phyloP scores from a whole-genome alignment of 2,888 invertebrate genomes.

The Fragum sueziense region DNA sequence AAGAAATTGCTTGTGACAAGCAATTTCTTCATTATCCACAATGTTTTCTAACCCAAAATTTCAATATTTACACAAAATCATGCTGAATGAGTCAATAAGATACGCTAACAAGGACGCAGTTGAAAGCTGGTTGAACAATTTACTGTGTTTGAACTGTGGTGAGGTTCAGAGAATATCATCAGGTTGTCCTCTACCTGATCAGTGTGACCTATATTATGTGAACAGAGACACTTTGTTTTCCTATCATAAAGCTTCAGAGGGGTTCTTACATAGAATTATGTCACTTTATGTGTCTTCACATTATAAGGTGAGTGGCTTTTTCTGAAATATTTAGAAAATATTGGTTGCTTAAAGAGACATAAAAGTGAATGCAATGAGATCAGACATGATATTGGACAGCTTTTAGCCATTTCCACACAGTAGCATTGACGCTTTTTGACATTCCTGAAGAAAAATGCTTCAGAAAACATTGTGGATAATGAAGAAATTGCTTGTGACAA shows the following conservation, averaged over 20 bases:
- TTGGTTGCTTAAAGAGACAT: too few species aligned
- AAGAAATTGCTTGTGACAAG: too few species aligned
- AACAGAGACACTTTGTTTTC: constrained; percentile 96
- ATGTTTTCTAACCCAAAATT: too few species aligned
- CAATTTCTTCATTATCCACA: too few species aligned
- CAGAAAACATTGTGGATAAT: too few species aligned
- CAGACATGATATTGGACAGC: too few species aligned
- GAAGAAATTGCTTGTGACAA: too few species aligned
- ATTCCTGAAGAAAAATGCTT: too few species aligned
- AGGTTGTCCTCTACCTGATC: constrained; percentile 94
- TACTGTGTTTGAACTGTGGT: constrained; percentile 94
- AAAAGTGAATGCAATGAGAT: too few species aligned
- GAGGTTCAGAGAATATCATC: constrained; percentile 87
- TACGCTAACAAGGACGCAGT: constrained; percentile 92
- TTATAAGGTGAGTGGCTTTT: constrained; percentile 94
- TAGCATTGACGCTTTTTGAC: too few species aligned
- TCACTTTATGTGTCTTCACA: constrained; percentile 98
- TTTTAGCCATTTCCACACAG: too few species aligned
- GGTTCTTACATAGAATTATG: constrained; percentile 95
- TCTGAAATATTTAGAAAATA: too few species aligned
- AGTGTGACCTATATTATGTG: constrained; percentile 90
- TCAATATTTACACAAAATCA: constrained; percentile 85
- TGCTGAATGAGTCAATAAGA: constrained; percentile 96
- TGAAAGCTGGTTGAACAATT: constrained; percentile 94
- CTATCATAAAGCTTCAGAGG: constrained; percentile 92